Evolutionary conservation across 2,888 invertebrate species (phyloP).

Genomic region (Polymixis flavicincta): DNA sequence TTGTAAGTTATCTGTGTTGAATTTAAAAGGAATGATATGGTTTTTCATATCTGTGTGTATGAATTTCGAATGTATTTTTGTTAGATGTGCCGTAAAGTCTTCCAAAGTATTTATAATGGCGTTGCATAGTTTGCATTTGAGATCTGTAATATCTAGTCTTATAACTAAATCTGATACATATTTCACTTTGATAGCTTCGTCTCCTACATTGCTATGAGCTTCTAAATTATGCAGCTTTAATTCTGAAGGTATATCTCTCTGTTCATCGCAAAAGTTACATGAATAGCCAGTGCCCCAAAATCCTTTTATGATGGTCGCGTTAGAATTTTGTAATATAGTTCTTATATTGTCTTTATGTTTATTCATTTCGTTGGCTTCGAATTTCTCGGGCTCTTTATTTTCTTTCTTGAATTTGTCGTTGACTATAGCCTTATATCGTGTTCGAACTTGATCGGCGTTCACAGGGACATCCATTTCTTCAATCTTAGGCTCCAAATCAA

Average conservation of each 20-base stretch:
- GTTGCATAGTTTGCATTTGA: slow-evolving; percentile 76
- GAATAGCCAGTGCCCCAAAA: slow-evolving; percentile 65
- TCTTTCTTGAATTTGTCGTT: slow-evolving; percentile 56
- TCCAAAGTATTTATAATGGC: slow-evolving; percentile 69
- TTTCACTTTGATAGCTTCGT: slow-evolving; percentile 58
- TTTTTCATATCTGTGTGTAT: slow-evolving; percentile 76
- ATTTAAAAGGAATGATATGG: slow-evolving; percentile 81
- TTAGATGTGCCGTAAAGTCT: slow-evolving; percentile 72
- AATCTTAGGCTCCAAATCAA: slow-evolving; percentile 31
- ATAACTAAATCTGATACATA: slow-evolving; percentile 69
- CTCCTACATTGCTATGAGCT: slow-evolving; percentile 47
- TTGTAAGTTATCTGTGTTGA: slow-evolving; percentile 69
- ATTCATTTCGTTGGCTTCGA: slow-evolving; percentile 52
- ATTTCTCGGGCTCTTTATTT: slow-evolving; percentile 39
- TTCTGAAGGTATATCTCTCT: slow-evolving; percentile 54
- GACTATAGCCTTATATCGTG: slow-evolving; percentile 55
- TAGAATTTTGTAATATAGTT: slow-evolving; percentile 64
- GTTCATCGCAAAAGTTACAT: slow-evolving; percentile 67
- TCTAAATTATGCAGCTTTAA: slow-evolving; percentile 70
- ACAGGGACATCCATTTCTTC: slow-evolving; percentile 29
- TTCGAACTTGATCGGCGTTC: slow-evolving; percentile 49
- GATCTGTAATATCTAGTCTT: slow-evolving; percentile 78
- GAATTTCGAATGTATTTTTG: slow-evolving; percentile 67
- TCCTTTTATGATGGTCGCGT: slow-evolving; percentile 70
- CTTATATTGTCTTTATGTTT: slow-evolving; percentile 69